phyloP scores from a whole-genome alignment of 1,140 invertebrate species.

The Lepidurus couesii region DNA sequence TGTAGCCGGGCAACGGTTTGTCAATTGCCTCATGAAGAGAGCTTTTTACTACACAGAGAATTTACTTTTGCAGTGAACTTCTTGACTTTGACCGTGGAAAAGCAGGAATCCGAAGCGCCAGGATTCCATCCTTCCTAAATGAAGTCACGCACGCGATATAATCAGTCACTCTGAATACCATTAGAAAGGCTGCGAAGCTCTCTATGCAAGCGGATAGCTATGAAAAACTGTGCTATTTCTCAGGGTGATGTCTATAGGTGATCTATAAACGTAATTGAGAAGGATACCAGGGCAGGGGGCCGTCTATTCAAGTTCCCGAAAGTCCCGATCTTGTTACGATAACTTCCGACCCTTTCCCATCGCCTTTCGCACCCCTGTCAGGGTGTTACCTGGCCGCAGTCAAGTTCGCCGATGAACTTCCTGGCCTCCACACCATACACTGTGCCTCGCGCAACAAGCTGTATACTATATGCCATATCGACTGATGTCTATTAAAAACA shows the following conservation, averaged over 20 bases:
- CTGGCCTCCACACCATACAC: background rate
- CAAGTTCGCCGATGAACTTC: background rate
- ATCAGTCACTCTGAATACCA: background rate
- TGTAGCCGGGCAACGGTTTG: no score
- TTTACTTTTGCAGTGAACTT: conserved; percentile 1
- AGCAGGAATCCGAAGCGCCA: background rate
- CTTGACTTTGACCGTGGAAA: conserved; percentile 12
- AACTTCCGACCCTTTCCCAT: conserved; percentile 11
- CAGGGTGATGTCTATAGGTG: background rate
- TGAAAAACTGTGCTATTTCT: background rate
- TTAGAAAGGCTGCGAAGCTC: background rate
- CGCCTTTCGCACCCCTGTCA: background rate
- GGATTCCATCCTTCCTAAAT: conserved; percentile 10
- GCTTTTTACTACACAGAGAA: background rate
- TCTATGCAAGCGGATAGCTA: background rate
- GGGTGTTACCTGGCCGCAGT: background rate
- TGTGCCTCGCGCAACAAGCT: background rate
- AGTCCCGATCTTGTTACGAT: background rate
- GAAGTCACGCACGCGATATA: conserved; percentile 18
- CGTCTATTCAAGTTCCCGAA: background rate
- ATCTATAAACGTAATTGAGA: background rate
- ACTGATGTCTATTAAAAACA: background rate
- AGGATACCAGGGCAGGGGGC: background rate
- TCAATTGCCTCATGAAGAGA: background rate
- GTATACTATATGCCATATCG: background rate